A percentile compares a stretch with the other conserved stretches of the same genome.
Conservation (phyloP, 23 tunicate species). For the Halocynthia aurantium region DNA sequence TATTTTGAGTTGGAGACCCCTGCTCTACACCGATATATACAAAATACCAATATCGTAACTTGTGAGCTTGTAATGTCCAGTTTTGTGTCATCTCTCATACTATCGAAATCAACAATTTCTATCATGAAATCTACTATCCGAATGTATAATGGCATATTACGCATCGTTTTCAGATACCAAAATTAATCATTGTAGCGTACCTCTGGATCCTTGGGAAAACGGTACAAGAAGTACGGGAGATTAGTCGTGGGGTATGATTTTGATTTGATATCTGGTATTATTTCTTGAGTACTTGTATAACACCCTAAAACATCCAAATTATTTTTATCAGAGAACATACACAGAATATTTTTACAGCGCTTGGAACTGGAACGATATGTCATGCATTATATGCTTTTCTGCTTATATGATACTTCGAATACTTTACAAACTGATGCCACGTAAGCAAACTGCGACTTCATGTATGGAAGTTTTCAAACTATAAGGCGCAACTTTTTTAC, state of each 20-base stretch:
- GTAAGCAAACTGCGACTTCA: too few relatives aligned
- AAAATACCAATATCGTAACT: background rate
- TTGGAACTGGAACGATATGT: constrained; percentile 81
- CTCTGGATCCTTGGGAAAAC: constrained; percentile 85
- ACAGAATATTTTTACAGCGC: constrained; percentile 45
- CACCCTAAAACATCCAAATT: too few relatives aligned
- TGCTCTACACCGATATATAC: too few relatives aligned
- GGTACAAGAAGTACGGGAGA: constrained; percentile 70
- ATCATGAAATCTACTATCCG: too few relatives aligned
- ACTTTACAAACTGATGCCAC: background rate
- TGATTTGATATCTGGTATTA: too few relatives aligned
- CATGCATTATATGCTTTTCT: constrained; percentile 39
- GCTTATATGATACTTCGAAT: constrained; percentile 42
- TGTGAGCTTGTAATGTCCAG: background rate
- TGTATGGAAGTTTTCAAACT: too few relatives aligned
- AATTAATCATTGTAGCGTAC: constrained; percentile 51
- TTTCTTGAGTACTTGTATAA: too few relatives aligned
- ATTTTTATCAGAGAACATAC: too few relatives aligned
- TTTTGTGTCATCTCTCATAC: too few relatives aligned
- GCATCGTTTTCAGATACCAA: constrained; percentile 36
- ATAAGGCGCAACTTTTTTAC: too few relatives aligned
- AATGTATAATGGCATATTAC: background rate
- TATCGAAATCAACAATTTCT: too few relatives aligned
- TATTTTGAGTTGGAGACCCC: too few relatives aligned
- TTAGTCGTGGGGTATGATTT: constrained; percentile 37